Evolutionary conservation across 2,113 vertebrate genomes (phyloP).

Genomic region (Hiodon tergisus): DNA sequence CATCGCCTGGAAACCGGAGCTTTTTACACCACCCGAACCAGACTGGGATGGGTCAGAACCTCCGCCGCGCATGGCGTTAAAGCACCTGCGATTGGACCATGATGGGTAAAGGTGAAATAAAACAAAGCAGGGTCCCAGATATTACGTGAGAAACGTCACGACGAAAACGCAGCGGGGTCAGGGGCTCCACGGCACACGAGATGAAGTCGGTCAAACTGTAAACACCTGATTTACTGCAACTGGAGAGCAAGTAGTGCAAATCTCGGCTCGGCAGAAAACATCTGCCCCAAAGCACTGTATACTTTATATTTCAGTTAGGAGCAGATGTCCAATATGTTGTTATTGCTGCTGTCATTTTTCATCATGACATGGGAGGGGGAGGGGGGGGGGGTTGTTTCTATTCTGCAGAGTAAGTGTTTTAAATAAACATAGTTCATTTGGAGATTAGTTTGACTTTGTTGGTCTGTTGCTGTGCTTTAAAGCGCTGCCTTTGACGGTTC

Average conservation of each 20-base stretch:
- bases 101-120: neutral
- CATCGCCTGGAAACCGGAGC: constrained; percentile 23
- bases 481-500: neutral
- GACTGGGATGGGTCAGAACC: neutral
- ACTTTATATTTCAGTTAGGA: constrained; percentile 56
- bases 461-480: constrained; percentile 18
- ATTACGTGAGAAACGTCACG: no score
- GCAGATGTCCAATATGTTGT: constrained; percentile 80
- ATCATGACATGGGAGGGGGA: constrained; percentile 66
- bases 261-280: constrained; percentile 57
- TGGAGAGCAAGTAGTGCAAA: constrained; percentile 32
- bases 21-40: neutral
- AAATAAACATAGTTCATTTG: constrained; percentile 64
- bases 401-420: constrained; percentile 78
- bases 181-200: neutral
- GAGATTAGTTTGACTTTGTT: constrained; percentile 62
- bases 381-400: constrained; percentile 68
- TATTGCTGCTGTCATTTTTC: constrained; percentile 78
- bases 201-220: constrained; percentile 20
- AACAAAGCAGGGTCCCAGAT: neutral
- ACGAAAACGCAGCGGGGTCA: no score
- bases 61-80: no score
- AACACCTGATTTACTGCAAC: constrained; percentile 44
- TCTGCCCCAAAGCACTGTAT: constrained; percentile 56
- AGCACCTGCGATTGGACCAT: no score